These are phyloP conservation scores for Python bivittatus DNA, from an alignment of 2,113 vertebrate genomes.

Conservation along the genomic window DNA sequence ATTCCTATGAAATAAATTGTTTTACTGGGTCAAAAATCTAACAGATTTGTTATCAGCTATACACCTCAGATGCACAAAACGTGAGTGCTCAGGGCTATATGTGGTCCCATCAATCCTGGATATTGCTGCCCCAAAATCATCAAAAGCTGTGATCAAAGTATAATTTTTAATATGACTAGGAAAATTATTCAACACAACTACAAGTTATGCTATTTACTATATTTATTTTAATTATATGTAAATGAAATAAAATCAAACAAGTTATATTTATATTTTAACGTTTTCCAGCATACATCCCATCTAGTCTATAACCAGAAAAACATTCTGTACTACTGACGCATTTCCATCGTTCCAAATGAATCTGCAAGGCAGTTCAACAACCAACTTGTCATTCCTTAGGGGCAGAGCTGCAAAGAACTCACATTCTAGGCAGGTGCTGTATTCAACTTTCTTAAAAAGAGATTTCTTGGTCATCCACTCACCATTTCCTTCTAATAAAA, in stretches of 20 bases:
- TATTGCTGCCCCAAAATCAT: not conserved
- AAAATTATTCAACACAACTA: not conserved
- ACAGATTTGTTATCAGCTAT: not conserved
- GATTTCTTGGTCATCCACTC: constrained; percentile 47
- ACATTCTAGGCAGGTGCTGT: not conserved
- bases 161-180: not conserved
- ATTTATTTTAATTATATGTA: not conserved
- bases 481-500: constrained; percentile 79
- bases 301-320: not conserved
- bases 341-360: not conserved
- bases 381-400: not conserved
- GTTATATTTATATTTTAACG: not conserved
- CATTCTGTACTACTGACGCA: not conserved
- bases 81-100: not conserved
- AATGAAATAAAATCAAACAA: not conserved
- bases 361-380: not conserved
- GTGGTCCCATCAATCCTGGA: not conserved
- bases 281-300: not conserved
- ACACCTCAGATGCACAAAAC: not conserved
- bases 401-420: not conserved
- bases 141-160: not conserved
- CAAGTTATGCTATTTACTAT: not conserved
- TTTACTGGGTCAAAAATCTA: not conserved
- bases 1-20: not conserved
- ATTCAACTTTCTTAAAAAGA: not conserved